A percentile compares a stretch with the other conserved stretches of the same genome.
phyloP scores from a whole-genome alignment of 2,113 vertebrate species.

The Laticauda laticaudata region DNA sequence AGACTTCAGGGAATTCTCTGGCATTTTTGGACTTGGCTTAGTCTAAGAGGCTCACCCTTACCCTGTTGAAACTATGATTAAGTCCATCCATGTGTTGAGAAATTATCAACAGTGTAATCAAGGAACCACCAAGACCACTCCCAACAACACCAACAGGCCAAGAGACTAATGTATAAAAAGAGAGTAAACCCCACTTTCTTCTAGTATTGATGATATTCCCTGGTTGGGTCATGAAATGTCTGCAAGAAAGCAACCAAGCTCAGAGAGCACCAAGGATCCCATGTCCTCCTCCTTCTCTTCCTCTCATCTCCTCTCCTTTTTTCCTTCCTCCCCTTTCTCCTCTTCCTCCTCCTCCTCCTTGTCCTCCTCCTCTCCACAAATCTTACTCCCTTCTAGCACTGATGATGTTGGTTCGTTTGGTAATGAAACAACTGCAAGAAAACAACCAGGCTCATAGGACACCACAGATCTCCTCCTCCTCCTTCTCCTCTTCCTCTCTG shows the following conservation, averaged over 20 bases:
- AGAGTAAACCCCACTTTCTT: not conserved
- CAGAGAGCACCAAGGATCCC: not conserved
- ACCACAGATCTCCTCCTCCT: no score
- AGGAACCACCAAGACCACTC: not conserved
- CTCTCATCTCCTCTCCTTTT: no score
- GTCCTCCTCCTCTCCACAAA: no score
- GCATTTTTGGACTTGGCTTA: not conserved
- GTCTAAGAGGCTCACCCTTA: not conserved
- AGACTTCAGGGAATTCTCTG: not conserved
- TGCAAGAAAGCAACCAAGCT: not conserved
- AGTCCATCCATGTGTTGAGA: not conserved
- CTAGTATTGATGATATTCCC: not conserved
- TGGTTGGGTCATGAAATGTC: not conserved
- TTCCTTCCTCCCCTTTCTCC: no score
- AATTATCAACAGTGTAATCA: not conserved
- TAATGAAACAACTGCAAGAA: no score
- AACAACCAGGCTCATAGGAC: no score
- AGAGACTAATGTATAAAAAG: not conserved
- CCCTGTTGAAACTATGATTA: not conserved
- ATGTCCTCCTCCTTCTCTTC: no score
- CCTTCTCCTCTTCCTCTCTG: no score
- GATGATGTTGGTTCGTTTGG: no score
- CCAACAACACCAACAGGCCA: no score
- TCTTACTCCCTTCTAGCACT: no score
- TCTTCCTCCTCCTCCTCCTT: no score